A percentile compares a stretch with the other conserved stretches of the same genome.
Conservation (phyloP, 2,797 vertebrate species). For the Saxicola maurus region DNA sequence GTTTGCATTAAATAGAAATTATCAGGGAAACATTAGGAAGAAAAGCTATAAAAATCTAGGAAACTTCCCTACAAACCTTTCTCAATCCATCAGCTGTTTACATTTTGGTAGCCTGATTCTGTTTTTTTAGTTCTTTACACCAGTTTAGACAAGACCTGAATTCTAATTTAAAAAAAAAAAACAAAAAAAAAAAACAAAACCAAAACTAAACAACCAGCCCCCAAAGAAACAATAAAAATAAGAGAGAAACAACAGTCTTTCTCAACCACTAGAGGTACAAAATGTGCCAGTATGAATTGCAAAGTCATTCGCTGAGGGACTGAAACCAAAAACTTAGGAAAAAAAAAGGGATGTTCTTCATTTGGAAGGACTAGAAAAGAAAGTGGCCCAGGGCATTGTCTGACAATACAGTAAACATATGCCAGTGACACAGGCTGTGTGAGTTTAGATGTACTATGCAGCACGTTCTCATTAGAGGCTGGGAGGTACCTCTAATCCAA, state of each 20-base stretch:
- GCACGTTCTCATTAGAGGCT: neutral
- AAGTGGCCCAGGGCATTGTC: neutral
- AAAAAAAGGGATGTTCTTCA: neutral
- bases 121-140: neutral
- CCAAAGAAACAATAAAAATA: neutral
- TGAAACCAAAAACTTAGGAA: neutral
- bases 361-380: neutral
- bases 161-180: neutral
- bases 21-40: neutral
- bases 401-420: neutral
- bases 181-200: too few relatives aligned
- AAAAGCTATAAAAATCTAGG: neutral
- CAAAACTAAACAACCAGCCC: neutral
- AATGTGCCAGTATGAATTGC: neutral
- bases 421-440: neutral
- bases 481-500: neutral
- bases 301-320: neutral
- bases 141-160: neutral
- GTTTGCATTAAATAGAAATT: neutral
- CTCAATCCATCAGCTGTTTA: neutral
- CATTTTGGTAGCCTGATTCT: neutral
- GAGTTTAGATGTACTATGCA: neutral
- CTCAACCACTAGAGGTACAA: neutral
- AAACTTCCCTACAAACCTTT: neutral
- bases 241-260: neutral